Percentiles rank a stretch among this genome's conserved stretches.
Evolutionary conservation across 2,797 vertebrate species (phyloP).

Genomic region (Nyctalus aviator): DNA sequence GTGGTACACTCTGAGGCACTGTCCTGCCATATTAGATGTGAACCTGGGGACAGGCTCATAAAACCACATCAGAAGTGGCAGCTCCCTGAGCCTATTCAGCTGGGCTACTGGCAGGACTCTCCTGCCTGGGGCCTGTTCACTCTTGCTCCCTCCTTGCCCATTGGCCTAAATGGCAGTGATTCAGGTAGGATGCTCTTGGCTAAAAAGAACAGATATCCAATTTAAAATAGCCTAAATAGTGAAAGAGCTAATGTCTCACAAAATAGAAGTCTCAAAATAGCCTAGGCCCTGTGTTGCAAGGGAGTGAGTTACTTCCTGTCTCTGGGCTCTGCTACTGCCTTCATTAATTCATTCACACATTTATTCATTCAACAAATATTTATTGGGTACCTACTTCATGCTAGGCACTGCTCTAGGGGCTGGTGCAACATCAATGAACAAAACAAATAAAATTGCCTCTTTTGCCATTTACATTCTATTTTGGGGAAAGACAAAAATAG

Average conservation of each 20-base stretch:
- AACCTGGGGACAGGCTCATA: background rate
- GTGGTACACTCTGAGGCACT: background rate
- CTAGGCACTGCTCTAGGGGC: background rate
- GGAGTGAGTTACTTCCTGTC: constrained; percentile 12
- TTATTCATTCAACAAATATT: constrained; percentile 17
- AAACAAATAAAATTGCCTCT: background rate
- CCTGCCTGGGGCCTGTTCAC: background rate
- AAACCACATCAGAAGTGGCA: background rate
- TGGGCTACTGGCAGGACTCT: background rate
- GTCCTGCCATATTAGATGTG: background rate
- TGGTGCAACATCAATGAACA: background rate
- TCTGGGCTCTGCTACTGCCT: background rate
- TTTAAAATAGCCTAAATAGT: constrained; percentile 9
- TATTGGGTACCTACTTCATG: background rate
- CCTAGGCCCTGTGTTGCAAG: background rate
- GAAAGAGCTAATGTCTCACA: constrained; percentile 33
- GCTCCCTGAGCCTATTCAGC: background rate
- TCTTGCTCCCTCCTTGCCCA: background rate
- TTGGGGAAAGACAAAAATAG: background rate
- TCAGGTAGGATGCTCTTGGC: background rate
- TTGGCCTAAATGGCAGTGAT: background rate
- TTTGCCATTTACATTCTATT: constrained; percentile 48
- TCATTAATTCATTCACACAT: background rate
- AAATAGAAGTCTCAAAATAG: background rate
- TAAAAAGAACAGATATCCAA: background rate